Base-by-base conservation (phyloP, 92 coral and sea anemone genomes). In the Palythoa caribaeorum region DNA sequence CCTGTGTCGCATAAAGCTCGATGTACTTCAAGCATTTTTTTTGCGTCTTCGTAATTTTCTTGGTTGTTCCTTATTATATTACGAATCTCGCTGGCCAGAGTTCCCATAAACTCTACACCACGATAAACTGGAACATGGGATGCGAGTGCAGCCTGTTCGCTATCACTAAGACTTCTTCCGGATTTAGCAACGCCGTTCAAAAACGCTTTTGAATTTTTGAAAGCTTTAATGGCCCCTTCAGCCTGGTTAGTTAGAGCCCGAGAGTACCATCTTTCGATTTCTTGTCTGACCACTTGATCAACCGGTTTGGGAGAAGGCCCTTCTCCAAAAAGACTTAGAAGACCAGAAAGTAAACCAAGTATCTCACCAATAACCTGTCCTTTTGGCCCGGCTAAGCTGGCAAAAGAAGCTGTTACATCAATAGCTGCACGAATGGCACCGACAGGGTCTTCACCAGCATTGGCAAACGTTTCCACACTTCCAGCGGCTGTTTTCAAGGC, bases 371-470 rank as follows among this genome's bases (percentile, higher is more conserved):
- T 74, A 16, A 55, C 10, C 73, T 28, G 28, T 28, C 28, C 28
- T 28, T 28, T 28, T 28, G 28, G 28, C 28, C 28, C 28, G 28
- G 28, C 28, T 28, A 28, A 28, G 28, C 28, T 28, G 28, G 28
- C 28, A 28, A 28, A 28, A 28, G 28, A 28, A 36, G 73, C 87
- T 10, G 60, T 57, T n/a, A 86, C 77, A 65, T 86, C 74, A 6
- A 86, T 59, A n/a, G 89, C 89, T 3, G 72, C 89, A 35, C 39
- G 50, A 8, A 86, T 68, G 12, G 89, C 89, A 4, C 73, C 89
- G 12, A 77, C 48, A 12, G 89, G 89, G 63, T 28, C 28, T 28
- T 28, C 28, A 0, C 28, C 28, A 7, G 89, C 89, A 86, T 86
- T 86, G 40, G 86, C 89, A 51, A 86, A 75, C 37, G 48, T 77